Conservation (phyloP, 2,113 vertebrate species). For the Motacilla tschutschensis region DNA sequence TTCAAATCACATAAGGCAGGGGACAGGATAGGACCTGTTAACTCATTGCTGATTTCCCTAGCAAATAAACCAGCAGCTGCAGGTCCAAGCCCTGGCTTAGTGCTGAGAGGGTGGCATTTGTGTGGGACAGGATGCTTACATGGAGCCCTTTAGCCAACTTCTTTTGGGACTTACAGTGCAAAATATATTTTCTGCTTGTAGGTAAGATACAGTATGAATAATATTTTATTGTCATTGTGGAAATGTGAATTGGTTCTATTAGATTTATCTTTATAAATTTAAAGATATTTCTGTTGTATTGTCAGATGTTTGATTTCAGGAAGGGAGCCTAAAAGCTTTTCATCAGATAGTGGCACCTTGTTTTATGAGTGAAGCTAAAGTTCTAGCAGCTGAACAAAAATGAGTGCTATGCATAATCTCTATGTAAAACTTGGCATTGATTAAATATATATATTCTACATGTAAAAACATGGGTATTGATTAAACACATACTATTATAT, state of each 20-base stretch:
- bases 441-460: background rate
- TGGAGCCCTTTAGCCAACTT: constrained; percentile 64
- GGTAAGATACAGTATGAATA: constrained; percentile 67
- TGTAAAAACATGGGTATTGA: background rate
- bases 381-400: background rate
- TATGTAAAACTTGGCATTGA: background rate
- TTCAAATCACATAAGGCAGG: constrained; percentile 77
- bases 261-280: background rate
- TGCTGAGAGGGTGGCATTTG: constrained; percentile 32
- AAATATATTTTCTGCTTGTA: constrained; percentile 71
- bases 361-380: background rate
- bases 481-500: background rate
- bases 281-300: background rate
- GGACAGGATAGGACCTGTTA: constrained; percentile 74
- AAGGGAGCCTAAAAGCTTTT: constrained; percentile 31
- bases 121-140: constrained; percentile 71
- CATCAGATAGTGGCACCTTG: background rate
- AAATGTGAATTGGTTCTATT: background rate
- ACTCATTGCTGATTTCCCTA: constrained; percentile 78
- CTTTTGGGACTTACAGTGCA: constrained; percentile 59
- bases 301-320: background rate
- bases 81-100: constrained; percentile 43
- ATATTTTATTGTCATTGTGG: background rate
- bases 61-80: constrained; percentile 80
- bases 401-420: background rate